These are phyloP conservation scores for Drosophila neotestacea DNA, from an alignment of 2,888 invertebrate genomes.

Conservation along the genomic window DNA sequence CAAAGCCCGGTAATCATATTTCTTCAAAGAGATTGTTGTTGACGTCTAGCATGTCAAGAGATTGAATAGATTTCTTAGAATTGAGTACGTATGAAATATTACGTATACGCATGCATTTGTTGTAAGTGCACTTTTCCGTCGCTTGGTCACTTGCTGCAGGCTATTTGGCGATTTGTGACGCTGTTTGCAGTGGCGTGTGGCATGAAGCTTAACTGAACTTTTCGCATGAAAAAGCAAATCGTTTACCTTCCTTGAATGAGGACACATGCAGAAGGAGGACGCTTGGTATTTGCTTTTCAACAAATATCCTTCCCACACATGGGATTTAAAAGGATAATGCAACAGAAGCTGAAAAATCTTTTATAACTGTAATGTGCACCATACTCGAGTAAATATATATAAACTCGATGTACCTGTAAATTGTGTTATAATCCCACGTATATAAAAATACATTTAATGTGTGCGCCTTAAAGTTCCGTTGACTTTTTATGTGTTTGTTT, in stretches of 20 bases:
- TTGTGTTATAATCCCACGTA: background rate
- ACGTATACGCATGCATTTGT: slow-evolving; percentile 2
- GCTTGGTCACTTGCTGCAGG: slow-evolving; percentile 29
- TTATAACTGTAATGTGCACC: slow-evolving; percentile 6
- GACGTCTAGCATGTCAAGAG: background rate
- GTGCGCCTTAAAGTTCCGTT: slow-evolving; percentile 34
- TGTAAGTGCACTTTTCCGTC: background rate
- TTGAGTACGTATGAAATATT: slow-evolving; percentile 1
- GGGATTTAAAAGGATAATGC: slow-evolving; percentile 18
- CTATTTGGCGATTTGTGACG: slow-evolving; percentile 41
- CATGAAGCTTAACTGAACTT: slow-evolving; percentile 16
- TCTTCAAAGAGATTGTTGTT: background rate
- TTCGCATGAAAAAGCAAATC: slow-evolving; percentile 29
- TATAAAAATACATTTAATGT: too few relatives aligned
- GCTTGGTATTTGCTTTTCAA: slow-evolving; percentile 20
- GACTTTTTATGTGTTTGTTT: slow-evolving; percentile 16
- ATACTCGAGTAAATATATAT: slow-evolving; percentile 14
- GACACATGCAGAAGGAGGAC: slow-evolving; percentile 1
- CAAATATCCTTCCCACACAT: background rate
- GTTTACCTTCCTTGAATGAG: slow-evolving; percentile 13
- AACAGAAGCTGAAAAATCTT: slow-evolving; percentile 18
- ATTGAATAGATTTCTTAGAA: slow-evolving; percentile 7
- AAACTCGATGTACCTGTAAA: background rate
- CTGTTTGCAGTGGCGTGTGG: slow-evolving; percentile 12
- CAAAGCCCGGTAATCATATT: background rate